Percentiles rank a stretch among this genome's conserved stretches.
Evolutionary conservation across 2,888 invertebrate species (phyloP).

Genomic region (Napeogenes inachia): DNA sequence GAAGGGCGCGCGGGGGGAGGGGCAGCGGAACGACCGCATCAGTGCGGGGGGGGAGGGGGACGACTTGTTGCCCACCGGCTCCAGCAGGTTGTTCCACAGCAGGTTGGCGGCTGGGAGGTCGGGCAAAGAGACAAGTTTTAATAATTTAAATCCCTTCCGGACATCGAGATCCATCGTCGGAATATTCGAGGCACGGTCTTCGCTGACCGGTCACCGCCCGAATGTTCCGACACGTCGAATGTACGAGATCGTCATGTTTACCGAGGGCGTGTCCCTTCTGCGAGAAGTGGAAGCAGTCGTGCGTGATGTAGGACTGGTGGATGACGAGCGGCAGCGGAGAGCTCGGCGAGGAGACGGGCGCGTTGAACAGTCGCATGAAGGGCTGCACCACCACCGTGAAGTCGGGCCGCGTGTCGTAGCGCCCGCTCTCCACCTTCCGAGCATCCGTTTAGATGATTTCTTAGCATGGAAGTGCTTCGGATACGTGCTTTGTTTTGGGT

Average conservation of each 20-base stretch:
- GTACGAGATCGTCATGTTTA: constrained; percentile 39
- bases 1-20: constrained; percentile 76
- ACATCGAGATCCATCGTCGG: too few relatives aligned
- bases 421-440: constrained; percentile 76
- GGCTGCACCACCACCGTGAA: constrained; percentile 86
- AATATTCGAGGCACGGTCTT: too few relatives aligned
- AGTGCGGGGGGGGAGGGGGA: constrained; percentile 73
- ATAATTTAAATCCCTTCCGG: not conserved
- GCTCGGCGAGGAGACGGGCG: constrained; percentile 51
- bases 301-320: constrained; percentile 83
- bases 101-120: constrained; percentile 80
- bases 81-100: constrained; percentile 84
- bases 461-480: not conserved
- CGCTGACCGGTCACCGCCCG: too few relatives aligned
- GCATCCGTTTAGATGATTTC: too few relatives aligned
- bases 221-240: too few relatives aligned
- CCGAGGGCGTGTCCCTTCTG: constrained; percentile 87
- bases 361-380: constrained; percentile 84
- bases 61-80: constrained; percentile 82
- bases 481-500: not conserved
- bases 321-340: constrained; percentile 75
- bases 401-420: constrained; percentile 81
- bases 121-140: not conserved
- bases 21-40: constrained; percentile 80
- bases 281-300: constrained; percentile 88